These are phyloP conservation scores for Mormyrops boulengeri DNA, from an alignment of 2,797 vertebrate genomes.

Conservation along the genomic window DNA sequence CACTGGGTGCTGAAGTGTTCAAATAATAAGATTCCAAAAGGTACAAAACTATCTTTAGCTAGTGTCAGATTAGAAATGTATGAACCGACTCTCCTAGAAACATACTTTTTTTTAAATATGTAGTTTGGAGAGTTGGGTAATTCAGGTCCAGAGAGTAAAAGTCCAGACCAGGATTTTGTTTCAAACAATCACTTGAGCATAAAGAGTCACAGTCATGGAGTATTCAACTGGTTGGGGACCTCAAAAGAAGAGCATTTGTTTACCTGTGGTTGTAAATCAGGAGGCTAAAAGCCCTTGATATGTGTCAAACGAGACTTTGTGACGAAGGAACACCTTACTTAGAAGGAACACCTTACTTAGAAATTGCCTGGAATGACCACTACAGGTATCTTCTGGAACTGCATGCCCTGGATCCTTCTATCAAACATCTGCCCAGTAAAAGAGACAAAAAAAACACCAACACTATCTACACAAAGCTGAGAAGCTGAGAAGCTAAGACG, in stretches of 20 bases:
- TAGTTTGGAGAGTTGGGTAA: not conserved
- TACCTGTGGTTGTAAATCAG: conserved; percentile 24
- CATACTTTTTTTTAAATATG: not conserved
- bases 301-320: not conserved
- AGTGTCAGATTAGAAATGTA: not conserved
- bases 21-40: not conserved
- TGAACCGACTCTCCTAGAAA: not conserved
- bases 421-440: not conserved
- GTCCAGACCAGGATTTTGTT: no score
- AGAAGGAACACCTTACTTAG: not conserved
- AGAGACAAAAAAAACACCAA: not conserved
- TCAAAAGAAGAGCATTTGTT: conserved; percentile 14
- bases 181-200: no score
- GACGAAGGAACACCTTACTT: not conserved
- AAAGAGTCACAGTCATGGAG: no score
- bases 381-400: not conserved
- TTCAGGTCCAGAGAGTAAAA: no score
- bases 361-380: not conserved
- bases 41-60: not conserved
- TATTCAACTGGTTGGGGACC: no score
- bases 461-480: not conserved
- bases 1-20: not conserved
- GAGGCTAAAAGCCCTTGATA: conserved; percentile 1
- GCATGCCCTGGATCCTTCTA: not conserved
- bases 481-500: not conserved